Base-by-base conservation (phyloP, 2,888 invertebrate genomes). In the Erpobdella octoculata region DNA sequence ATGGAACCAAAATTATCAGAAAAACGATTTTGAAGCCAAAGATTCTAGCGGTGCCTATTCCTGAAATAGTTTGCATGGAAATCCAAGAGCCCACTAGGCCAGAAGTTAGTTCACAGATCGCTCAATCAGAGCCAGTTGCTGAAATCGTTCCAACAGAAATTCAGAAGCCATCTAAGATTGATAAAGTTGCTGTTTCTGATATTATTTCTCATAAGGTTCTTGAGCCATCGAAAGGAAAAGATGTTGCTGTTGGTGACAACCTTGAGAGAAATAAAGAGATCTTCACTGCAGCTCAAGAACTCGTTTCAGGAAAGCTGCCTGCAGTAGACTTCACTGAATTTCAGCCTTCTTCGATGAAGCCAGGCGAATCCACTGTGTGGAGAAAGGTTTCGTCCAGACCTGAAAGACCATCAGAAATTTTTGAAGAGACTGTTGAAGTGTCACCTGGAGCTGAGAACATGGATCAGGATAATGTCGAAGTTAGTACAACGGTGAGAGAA, bases 371-470 rank as follows among this genome's bases (percentile, higher is more conserved):
- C n/a, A 25, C 25, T 21, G 12, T 48, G 12, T 25, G 18, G 48
- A 48, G 48, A 61, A 61, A 61, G 33, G 31, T 28, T 25, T 28
- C 61, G 6, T 4, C 31, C 18, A 61, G 18, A 3, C 28, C 61
- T 5, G 46, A 68, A 9, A 68, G 12, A 15, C 68, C 37, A 35
- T 38, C 68, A 2, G 68, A 68, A 18, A 31, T 48, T 28, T 5
- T 68, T 48, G 68, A 68, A 48, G 68, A 68, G 36, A 35, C 41
- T 5, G 25, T 68, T 2, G 53, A 53, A 53, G 33, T 68, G 1
- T 21, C n/a, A 18, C 68, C 68, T 33, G n/a, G 41, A 28, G 21
- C 18, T 3, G 65, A 65, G n/a, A 18, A 65, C 6, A 35, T 37
- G 35, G 15, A 48, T 33, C 41, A 48, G 12, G 58, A 48, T 31